Conservation (phyloP, 2,888 invertebrate genomes). For the Magallana nippona region DNA sequence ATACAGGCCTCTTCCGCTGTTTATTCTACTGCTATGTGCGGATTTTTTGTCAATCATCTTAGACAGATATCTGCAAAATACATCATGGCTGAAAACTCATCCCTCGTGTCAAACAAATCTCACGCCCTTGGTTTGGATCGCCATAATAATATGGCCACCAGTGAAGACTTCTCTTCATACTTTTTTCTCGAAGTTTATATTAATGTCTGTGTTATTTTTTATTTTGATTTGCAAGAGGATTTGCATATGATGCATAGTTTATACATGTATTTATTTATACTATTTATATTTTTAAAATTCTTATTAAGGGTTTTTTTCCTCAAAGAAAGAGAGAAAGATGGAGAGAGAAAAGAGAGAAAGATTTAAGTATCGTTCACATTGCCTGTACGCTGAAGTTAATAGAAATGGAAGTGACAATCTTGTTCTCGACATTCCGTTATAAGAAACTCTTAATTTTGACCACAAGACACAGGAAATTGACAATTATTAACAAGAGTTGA, state of each 20-base stretch:
- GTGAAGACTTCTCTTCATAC: background rate
- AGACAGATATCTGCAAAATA: conserved; percentile 23
- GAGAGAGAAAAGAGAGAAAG: background rate
- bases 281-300: no score
- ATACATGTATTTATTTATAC: no score
- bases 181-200: background rate
- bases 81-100: conserved; percentile 7
- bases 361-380: background rate
- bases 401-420: conserved; percentile 14
- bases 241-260: background rate
- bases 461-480: conserved; percentile 44
- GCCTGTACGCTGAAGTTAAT: background rate
- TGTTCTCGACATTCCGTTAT: conserved; percentile 30
- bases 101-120: conserved; percentile 33
- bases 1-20: background rate
- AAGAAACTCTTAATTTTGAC: conserved; percentile 38
- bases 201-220: background rate
- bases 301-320: background rate
- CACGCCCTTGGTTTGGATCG: conserved; percentile 33
- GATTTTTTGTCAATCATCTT: conserved; percentile 28
- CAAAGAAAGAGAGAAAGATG: background rate
- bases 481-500: conserved; percentile 44
- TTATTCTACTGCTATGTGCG: background rate
- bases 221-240: background rate
- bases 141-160: conserved; percentile 28